Percentiles rank a stretch among this genome's conserved stretches.
These are phyloP conservation scores for Meloidogyne chitwoodi DNA, from an alignment of 1,140 invertebrate genomes.

Conservation along the genomic window DNA sequence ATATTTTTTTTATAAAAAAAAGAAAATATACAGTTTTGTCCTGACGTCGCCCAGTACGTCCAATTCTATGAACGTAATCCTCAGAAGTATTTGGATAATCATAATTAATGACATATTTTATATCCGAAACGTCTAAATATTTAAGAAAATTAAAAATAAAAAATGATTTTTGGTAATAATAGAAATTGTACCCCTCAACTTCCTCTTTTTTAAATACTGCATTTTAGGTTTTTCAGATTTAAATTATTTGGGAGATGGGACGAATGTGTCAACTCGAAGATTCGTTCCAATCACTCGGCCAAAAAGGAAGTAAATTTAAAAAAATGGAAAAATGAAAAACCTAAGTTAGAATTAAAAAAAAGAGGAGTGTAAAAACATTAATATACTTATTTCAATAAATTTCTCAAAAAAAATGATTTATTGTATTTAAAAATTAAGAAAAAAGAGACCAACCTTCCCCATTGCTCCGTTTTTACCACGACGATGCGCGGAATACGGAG, in stretches of 20 bases:
- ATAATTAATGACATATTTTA: slow-evolving; percentile 98
- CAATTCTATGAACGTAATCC: slow-evolving; percentile 92
- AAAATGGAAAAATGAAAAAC: too few relatives aligned
- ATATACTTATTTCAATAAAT: too few relatives aligned
- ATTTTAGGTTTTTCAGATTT: too few relatives aligned
- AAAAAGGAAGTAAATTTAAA: too few relatives aligned
- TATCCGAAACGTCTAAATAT: slow-evolving; percentile 89
- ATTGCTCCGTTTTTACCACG: slow-evolving; percentile 16
- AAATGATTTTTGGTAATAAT: background rate
- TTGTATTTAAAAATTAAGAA: background rate
- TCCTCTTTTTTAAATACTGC: background rate
- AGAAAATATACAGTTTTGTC: slow-evolving; percentile 64
- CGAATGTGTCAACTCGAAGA: too few relatives aligned
- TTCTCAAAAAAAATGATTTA: too few relatives aligned
- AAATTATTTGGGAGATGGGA: too few relatives aligned
- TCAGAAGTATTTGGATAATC: slow-evolving; percentile 79
- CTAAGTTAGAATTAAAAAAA: too few relatives aligned
- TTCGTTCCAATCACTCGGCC: too few relatives aligned
- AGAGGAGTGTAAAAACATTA: too few relatives aligned
- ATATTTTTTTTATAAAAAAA: background rate
- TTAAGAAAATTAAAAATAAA: background rate
- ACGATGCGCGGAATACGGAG: slow-evolving; percentile 22
- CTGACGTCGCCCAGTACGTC: slow-evolving; percentile 80
- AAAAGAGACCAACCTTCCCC: slow-evolving; percentile 14
- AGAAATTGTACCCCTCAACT: background rate